Percentiles rank a stretch among this genome's conserved stretches.
Conservation (phyloP, 2,888 invertebrate genomes). For the Hololepta plana region DNA sequence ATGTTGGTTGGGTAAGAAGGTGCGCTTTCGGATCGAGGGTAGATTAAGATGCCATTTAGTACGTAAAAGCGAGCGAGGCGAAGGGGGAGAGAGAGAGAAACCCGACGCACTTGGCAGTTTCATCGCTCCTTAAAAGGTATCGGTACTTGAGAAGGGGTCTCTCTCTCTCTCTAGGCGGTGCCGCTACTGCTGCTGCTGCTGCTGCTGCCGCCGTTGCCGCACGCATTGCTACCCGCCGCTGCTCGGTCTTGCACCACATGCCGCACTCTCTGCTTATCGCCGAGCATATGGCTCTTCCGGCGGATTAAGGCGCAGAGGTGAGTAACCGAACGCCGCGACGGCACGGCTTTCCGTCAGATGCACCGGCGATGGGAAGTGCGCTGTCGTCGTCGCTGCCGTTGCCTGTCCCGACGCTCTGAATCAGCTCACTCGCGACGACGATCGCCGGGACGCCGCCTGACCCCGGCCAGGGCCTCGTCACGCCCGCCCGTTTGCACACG, state of each 20-base stretch:
- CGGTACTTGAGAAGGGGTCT: slow-evolving; percentile 27
- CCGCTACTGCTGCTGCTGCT: slow-evolving; percentile 7
- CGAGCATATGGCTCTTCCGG: slow-evolving; percentile 20
- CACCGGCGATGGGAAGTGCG: slow-evolving; percentile 10
- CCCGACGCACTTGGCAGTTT: slow-evolving; percentile 26
- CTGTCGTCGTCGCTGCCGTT: too few species aligned
- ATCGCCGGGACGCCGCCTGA: slow-evolving; percentile 14
- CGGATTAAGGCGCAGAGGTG: slow-evolving; percentile 20
- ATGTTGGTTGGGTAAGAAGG: too few species aligned
- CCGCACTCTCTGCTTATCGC: slow-evolving; percentile 13
- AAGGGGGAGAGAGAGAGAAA: slow-evolving; percentile 18
- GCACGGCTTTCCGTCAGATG: slow-evolving; percentile 8
- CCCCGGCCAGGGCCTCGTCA: slow-evolving; percentile 14
- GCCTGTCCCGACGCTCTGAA: slow-evolving; percentile 10
- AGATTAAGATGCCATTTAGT: slow-evolving; percentile 10
- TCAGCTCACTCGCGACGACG: slow-evolving; percentile 10
- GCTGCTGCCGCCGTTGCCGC: slow-evolving; percentile 5
- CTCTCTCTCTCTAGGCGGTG: slow-evolving; percentile 5
- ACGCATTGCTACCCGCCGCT: slow-evolving; percentile 9
- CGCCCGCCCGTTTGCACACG: slow-evolving; percentile 20
- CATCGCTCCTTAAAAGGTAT: slow-evolving; percentile 29
- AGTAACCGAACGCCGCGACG: slow-evolving; percentile 17
- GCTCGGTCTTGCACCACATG: slow-evolving; percentile 11
- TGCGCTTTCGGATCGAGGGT: too few species aligned
- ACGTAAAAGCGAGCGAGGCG: slow-evolving; percentile 9